Percentiles rank a stretch among this genome's conserved stretches.
Evolutionary conservation across 2,113 vertebrate species (phyloP).

Genomic region (Collichthys lucidus): DNA sequence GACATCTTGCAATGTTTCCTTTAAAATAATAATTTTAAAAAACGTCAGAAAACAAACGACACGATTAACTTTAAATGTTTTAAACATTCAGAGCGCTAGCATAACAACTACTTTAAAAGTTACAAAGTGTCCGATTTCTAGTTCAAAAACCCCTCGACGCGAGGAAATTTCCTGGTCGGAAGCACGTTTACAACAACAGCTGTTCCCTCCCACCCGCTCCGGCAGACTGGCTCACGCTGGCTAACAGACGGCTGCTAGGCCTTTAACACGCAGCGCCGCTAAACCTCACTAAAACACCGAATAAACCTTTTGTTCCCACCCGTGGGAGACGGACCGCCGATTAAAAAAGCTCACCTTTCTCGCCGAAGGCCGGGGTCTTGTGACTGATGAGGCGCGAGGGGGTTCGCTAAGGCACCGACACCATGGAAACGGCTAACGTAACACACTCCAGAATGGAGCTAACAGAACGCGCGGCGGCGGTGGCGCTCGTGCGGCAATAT

Average conservation of each 20-base stretch:
- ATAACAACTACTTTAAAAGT: background rate
- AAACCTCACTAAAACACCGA: slow-evolving; percentile 26
- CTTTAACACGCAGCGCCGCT: slow-evolving; percentile 72
- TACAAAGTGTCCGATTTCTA: rapidly evolving
- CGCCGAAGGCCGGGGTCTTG: background rate
- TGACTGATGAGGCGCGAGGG: background rate
- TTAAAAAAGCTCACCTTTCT: background rate
- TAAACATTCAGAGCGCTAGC: too few relatives aligned
- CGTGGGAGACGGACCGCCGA: background rate
- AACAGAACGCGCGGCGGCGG: slow-evolving; percentile 7
- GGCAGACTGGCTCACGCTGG: slow-evolving; percentile 57
- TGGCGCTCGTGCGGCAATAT: slow-evolving; percentile 18
- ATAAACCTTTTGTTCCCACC: rapidly evolving
- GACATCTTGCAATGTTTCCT: background rate
- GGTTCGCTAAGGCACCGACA: slow-evolving; percentile 15
- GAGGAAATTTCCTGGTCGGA: slow-evolving; percentile 60
- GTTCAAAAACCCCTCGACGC: background rate
- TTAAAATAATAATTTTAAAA: background rate
- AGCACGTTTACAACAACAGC: slow-evolving; percentile 67
- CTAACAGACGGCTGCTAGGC: slow-evolving; percentile 69
- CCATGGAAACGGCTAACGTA: slow-evolving; percentile 76
- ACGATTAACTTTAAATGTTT: background rate
- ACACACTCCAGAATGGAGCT: slow-evolving; percentile 51
- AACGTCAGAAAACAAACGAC: background rate
- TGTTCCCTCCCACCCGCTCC: slow-evolving; percentile 79